Evolutionary conservation across 2,888 invertebrate genomes (phyloP), one percentile per base, ranked within the genome.

Genomic region (Isoperla grammatica): DNA sequence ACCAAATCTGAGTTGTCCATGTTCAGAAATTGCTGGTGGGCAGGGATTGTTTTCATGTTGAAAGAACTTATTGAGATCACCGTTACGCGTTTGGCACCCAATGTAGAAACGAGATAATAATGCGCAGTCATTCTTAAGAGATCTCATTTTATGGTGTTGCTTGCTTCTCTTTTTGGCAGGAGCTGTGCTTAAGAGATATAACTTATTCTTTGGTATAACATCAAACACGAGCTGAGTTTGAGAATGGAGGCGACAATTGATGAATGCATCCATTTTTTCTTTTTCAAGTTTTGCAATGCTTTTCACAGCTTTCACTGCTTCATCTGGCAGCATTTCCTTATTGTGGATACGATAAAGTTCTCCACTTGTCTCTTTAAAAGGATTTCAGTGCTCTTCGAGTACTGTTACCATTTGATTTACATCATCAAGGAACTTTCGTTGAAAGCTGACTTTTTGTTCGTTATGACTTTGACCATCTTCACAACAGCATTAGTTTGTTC

Each of bases 361-460:
- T 13, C 8, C 20, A 29, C 55, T 37, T 42, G 46, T 50, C 48
- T 61, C 62, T 40, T 40, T 39, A 19, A 57, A 61, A 11, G 60
- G 62, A 40, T 45, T 62, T 37, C 60, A 57, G 1, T 57, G 19
- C 40, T 63, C 61, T 22, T 59, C 50, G 20, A 57, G 56, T 8
- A 53, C 40, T 35, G 9, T 19, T 17, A 62, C 57, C 37, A 60
- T 56, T 8, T 53, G 50, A 22, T 19, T 49, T n/a, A 62, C 54
- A 61, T 62, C 57, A 23, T 57, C 57, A 15, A 22, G 20, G 15
- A 59, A 61, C 39, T 61, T 2, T 13, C 42, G 19, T 50, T 59
- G 58, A 23, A 58, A 54, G 58, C 54, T 61, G 35, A 29, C 12
- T n/a, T 13, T 61, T 49, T 61, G 49, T 11, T 61, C 58, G 35